Base-by-base conservation (phyloP, 2,888 invertebrate species). In the Xestia rhomboidea region DNA sequence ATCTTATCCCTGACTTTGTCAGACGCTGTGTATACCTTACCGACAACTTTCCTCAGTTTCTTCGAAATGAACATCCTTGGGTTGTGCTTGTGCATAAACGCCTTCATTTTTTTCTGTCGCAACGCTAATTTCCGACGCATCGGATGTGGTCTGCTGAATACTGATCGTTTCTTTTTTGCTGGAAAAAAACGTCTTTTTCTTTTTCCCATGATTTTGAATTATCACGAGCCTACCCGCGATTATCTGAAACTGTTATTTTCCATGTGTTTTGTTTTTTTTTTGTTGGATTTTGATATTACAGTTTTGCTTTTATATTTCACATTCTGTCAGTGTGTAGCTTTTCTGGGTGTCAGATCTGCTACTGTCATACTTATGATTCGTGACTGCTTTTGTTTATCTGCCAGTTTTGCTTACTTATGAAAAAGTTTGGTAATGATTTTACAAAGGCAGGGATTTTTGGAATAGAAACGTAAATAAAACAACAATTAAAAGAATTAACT, bases 1-100 rank as follows among this genome's bases (percentile, higher is more conserved):
- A 95, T 91, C 73, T 93, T 95, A 64, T 95, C 95, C n/a, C 93
- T 87, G 0, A 95, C 92, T 87, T 88, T 94, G 73, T 95, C 94
- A 0, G 95, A 94, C 3, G 94, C 93, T 24, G 89, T 93, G 82
- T 95, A 94, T 11, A 95, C 91, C 0, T 93, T 90, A 4, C 93
- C 93, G 0, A 95, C 93, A 73, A 95, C 83, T 84, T 89, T 95
- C 30, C 92, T 91, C 30, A 95, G 81, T 0, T 93, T 92, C 57
- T 81, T 91, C 10, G 89, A 81, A 24, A 95, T 87, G 27, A 86
- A 90, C 38, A 90, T 79, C 63, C 89, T 90, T 0, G 94, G 95
- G 54, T 91, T 93, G 73, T 94, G 94, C 10, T 88, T 93, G 80
- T 94, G 92, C 72, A 95, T 90, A 79, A 94, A 95, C 0, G 93